Base-by-base conservation (phyloP, 2,888 invertebrate species). In the Ganaspis brasiliensis region DNA sequence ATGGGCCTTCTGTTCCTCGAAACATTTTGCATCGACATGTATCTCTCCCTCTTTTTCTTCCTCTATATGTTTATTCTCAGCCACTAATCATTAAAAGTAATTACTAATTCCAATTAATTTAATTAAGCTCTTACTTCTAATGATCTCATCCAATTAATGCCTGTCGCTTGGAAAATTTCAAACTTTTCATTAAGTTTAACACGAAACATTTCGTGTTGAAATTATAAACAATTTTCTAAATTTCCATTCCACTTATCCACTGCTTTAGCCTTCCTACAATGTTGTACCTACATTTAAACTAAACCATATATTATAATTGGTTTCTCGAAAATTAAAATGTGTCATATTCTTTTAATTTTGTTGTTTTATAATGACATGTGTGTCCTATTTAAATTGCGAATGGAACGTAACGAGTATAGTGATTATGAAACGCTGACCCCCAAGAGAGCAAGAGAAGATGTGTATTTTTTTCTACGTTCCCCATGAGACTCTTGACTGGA, bases 1-100 rank as follows among this genome's bases (percentile, higher is more conserved):
- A 73, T 35, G 56, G 74, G 75, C 72, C 79, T 79, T 63, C 72
- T 79, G 74, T 82, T 84, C 83, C 80, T 75, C 83, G 80, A 83
- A 84, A 72, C 81, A 79, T 84, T 84, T 84, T 85, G 86, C 84
- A 86, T 86, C 79, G 70, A 80, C 82, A 70, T 81, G 78, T 77
- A 77, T 81, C 76, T 70, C 78, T 70, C 40, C 72, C 49, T 72
- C 73, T 77, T 76, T 72, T 19, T 56, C 45, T 35, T 61, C 57
- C 79, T 57, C 45, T 81, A 56, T 72, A 78, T 70, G 79, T 40
- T 63, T 40, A 26, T 37, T 72, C 71, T 59, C 71, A 45, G 73
- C 19, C 67, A 9, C 63, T 76, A 75, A 67, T 67, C 67, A 67
- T 67, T 67, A 45, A 49, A 49, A 45, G 67, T 67, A 49, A 67